Base-by-base conservation (phyloP, 2,113 vertebrate genomes). In the Pterocles orientalis region DNA sequence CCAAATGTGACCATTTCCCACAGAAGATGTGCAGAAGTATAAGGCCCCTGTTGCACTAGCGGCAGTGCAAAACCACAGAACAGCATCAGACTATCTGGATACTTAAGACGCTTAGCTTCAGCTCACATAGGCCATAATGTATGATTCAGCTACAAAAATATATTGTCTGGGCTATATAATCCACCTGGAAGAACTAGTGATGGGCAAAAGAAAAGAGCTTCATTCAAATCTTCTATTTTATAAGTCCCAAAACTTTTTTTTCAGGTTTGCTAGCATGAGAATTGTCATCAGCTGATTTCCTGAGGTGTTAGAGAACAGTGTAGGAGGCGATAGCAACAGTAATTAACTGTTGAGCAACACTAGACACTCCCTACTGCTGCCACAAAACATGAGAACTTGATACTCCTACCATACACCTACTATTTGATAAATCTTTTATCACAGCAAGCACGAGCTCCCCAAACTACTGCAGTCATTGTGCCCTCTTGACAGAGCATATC, bases 271-370 rank as follows among this genome's bases (percentile, higher is more conserved):
- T 88, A 83, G 70, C 76, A 82, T 91, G 79, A 93, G 85, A 92
- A 95, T 65, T 58, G 58, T 48, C 39, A 82, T 41, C 56, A 88
- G 24, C 21, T 80, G 64, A 82, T 81, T 82, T 92, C 24, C 29
- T 65, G 43, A 75, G 48, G 82, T 87, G 61, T 89, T 86, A 82
- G n/a, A 81, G 81, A 91, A 75, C 56, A 78, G 91, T 50, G 91
- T 97, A 75, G 84, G 96, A 91, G 94, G 75, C 2, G 34, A 95
- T 58, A 89, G 92, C 77, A 97, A 90, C 47, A 62, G 61, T 84
- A 95, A 94, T 96, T 94, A 96, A 73, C 61, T 80, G 77, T 93
- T 97, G 92, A 94, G 96, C 69, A 97, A 97, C 41, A 61, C 0
- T 1, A 93, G 91, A 72, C 93, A 92, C 91, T 94, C 96, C 96